Percentiles rank a stretch among this genome's conserved stretches.
These are phyloP conservation scores for Karalla daura DNA, from an alignment of 2,797 vertebrate species.

Conservation along the genomic window DNA sequence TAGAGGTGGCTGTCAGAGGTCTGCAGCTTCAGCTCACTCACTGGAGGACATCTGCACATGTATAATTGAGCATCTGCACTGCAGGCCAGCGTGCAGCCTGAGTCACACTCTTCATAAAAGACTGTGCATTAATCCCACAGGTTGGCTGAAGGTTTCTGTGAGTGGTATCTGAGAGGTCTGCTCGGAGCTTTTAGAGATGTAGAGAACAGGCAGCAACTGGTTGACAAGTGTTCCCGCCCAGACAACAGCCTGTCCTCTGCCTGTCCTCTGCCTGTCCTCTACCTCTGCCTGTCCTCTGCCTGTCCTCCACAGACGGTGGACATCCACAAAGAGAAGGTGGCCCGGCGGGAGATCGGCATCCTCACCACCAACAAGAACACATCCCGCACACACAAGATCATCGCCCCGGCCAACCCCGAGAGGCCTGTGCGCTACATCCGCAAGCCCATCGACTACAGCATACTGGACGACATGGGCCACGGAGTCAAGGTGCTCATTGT, in stretches of 20 bases:
- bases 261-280: conserved; percentile 38
- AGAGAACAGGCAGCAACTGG: neutral
- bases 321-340: conserved; percentile 99
- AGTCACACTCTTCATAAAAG: neutral
- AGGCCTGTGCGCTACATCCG: conserved; percentile 99
- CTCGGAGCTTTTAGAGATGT: neutral
- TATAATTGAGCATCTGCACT: conserved; percentile 30
- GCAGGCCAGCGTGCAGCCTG: neutral
- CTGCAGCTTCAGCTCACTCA: neutral
- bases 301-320: conserved; percentile 91
- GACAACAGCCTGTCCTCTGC: neutral
- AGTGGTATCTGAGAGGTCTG: neutral
- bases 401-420: conserved; percentile 97
- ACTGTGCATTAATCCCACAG: neutral
- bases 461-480: conserved; percentile 98
- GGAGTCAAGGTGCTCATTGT: conserved; percentile 92
- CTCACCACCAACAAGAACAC: conserved; percentile 99
- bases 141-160: neutral
- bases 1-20: too few relatives aligned
- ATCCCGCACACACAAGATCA: conserved; percentile 99
- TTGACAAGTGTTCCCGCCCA: neutral
- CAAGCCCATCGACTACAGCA: conserved; percentile 97
- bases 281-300: neutral
- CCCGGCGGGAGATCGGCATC: conserved; percentile 98
- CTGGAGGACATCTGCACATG: neutral